A percentile compares a stretch with the other conserved stretches of the same genome.
Conservation (phyloP, 2,113 vertebrate species). For the Myocastor coypus region DNA sequence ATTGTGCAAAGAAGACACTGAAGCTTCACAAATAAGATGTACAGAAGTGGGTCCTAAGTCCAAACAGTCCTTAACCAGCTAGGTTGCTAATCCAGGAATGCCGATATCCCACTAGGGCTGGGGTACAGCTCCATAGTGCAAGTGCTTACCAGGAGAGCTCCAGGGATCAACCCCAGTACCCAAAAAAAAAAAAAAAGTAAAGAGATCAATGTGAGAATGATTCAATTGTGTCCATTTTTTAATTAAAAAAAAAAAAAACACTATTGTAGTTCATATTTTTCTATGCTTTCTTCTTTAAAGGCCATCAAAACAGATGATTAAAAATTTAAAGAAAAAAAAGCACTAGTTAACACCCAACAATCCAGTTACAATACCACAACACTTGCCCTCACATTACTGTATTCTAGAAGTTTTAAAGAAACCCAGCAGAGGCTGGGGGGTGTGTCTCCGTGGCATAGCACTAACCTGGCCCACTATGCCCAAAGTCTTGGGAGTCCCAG, state of each 20-base stretch:
- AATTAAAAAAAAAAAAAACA: neutral
- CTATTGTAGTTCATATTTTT: neutral
- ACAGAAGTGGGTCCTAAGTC: neutral
- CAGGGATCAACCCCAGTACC: no score
- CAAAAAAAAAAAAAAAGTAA: neutral
- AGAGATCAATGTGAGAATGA: neutral
- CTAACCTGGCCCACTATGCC: neutral
- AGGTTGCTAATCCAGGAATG: neutral
- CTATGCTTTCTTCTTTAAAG: neutral
- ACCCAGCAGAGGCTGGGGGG: neutral
- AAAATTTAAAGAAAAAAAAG: neutral
- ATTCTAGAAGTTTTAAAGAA: conserved; percentile 4
- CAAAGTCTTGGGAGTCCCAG: neutral
- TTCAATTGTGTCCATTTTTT: neutral
- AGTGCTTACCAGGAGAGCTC: neutral
- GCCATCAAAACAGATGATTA: conserved; percentile 1
- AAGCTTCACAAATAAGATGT: neutral
- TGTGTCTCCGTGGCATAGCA: no score
- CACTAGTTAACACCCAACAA: neutral
- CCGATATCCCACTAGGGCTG: neutral
- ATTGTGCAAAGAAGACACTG: neutral
- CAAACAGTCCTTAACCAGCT: neutral
- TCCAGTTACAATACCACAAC: neutral
- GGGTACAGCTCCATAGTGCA: neutral
- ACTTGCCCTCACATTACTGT: neutral